phyloP scores from a whole-genome alignment of 2,888 invertebrate genomes.

The Drosophila aldrichi region DNA sequence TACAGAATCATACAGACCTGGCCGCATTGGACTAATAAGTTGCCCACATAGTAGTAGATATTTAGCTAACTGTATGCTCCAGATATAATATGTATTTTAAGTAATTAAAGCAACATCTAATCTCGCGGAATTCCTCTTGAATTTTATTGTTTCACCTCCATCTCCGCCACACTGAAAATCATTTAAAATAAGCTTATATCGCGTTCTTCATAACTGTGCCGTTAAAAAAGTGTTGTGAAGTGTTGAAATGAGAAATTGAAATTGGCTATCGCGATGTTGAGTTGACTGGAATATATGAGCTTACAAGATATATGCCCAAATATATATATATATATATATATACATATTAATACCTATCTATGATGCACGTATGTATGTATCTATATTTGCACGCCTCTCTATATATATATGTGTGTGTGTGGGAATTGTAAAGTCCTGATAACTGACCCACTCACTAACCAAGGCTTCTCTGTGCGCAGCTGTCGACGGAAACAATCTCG shows the following conservation, averaged over 20 bases:
- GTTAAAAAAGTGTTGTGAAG: slow-evolving; percentile 52
- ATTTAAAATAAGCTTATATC: slow-evolving; percentile 11
- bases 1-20: slow-evolving; percentile 89
- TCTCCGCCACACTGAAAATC: slow-evolving; percentile 14
- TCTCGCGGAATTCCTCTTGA: neutral
- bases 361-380: slow-evolving; percentile 38
- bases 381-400: slow-evolving; percentile 40
- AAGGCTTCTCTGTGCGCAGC: slow-evolving; percentile 40
- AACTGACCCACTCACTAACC: slow-evolving; percentile 48
- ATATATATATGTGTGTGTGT: slow-evolving; percentile 10
- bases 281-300: slow-evolving; percentile 82
- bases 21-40: slow-evolving; percentile 87
- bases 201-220: slow-evolving; percentile 37
- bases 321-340: slow-evolving; percentile 4
- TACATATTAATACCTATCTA: neutral
- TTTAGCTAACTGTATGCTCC: neutral
- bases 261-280: slow-evolving; percentile 58
- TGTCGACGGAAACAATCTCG: slow-evolving; percentile 80
- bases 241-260: slow-evolving; percentile 9
- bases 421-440: slow-evolving; percentile 3
- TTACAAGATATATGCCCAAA: slow-evolving; percentile 5
- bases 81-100: slow-evolving; percentile 18
- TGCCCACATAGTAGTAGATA: slow-evolving; percentile 10
- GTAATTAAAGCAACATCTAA: slow-evolving; percentile 7
- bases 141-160: neutral